Evolutionary conservation across 1,140 invertebrate species (phyloP), one percentile per base, ranked within the genome.

Genomic region (Dreissena polymorpha): DNA sequence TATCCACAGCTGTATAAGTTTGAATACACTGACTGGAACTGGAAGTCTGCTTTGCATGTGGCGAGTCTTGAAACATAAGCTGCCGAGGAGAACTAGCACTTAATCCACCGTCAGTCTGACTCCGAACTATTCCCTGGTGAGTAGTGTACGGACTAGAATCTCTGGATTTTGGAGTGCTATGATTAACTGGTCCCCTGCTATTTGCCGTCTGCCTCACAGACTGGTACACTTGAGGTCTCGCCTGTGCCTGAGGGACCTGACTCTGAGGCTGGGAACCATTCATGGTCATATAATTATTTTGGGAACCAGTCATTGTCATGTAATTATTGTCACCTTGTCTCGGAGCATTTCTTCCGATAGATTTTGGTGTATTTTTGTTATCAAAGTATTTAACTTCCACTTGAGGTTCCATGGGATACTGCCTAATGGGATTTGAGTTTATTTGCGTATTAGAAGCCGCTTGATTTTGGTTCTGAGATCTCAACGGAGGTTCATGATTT

Each of bases 191-290:
- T 51, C 83, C 86, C 21, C 21, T 55, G 55, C 68, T 50, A n/a
- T 23, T 27, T 27, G 55, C 23, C 55, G 60, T 60, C 27, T 55
- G 51, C 53, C 74, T 86, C 16, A 23, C 21, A 70, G 12, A 64
- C 18, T 39, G 82, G 74, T 83, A 83, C 7, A 86, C 80, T 25
- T 86, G 85, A 25, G 88, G 84, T 51, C 84, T 67, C 57, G 80
- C 21, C 18, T 70, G 63, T 12, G 71, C 84, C 81, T 88, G 87
- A n/a, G 86, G 83, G 63, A 88, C 76, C 63, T 86, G 85, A 72
- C 87, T 85, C 71, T 88, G 83, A 72, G 18, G 57, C 18, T 83
- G 72, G 27, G 67, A 5, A 7, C 72, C 65, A 25, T n/a, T 68
- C 80, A 83, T 83, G 12, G 60, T 55, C 71, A 83, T 75, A 69